These are phyloP conservation scores for Phoxinus phoxinus DNA, from an alignment of 2,113 vertebrate genomes.

Conservation along the genomic window DNA sequence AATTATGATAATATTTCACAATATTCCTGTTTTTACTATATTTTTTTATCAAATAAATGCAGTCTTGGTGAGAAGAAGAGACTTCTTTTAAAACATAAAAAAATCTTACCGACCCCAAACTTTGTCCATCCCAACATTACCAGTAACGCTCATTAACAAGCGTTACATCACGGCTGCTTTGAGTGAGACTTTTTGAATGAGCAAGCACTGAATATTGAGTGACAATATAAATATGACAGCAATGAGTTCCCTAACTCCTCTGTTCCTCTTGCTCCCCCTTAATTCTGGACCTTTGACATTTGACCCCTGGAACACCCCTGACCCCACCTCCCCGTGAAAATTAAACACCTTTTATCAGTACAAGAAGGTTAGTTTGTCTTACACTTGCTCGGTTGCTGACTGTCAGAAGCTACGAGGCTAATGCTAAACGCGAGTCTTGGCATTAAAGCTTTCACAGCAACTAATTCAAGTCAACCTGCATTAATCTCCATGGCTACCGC, in stretches of 20 bases:
- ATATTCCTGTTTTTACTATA: too few relatives aligned
- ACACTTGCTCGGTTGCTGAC: neutral
- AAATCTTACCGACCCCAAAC: too few relatives aligned
- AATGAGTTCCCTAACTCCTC: constrained; percentile 51
- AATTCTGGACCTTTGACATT: constrained; percentile 53
- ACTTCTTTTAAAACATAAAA: too few relatives aligned
- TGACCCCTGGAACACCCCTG: constrained; percentile 58
- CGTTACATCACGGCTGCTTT: neutral
- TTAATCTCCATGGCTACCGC: constrained; percentile 12
- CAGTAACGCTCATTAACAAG: too few relatives aligned
- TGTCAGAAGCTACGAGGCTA: constrained; percentile 6
- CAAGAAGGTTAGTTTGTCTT: constrained; percentile 60
- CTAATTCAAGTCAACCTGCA: constrained; percentile 16
- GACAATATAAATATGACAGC: constrained; percentile 29
- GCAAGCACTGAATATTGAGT: neutral
- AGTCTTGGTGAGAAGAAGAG: too few relatives aligned
- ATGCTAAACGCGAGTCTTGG: constrained; percentile 7
- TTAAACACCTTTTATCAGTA: constrained; percentile 56
- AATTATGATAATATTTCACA: neutral
- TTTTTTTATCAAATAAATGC: too few relatives aligned
- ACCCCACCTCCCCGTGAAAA: constrained; percentile 41
- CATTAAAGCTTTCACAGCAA: constrained; percentile 42
- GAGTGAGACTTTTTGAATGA: neutral
- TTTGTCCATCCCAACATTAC: too few relatives aligned
- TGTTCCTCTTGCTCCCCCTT: constrained; percentile 57